Conservation (phyloP, 1,140 invertebrate genomes). For the Drosophila dunni region DNA sequence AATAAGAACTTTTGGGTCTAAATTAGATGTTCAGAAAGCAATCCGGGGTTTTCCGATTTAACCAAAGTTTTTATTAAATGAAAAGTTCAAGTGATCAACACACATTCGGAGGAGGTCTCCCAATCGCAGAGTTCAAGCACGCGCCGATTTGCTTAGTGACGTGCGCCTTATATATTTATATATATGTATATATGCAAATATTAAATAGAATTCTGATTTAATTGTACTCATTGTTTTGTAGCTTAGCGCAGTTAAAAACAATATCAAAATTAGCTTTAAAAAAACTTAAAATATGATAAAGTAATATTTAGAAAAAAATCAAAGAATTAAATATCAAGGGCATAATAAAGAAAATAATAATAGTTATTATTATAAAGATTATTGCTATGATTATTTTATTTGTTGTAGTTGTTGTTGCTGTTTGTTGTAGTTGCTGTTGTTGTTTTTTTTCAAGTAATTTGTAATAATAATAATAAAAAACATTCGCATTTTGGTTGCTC, state of each 20-base stretch:
- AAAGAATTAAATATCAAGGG: constrained; percentile 71
- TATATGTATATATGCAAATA: constrained; percentile 43
- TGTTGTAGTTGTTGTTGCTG: constrained; percentile 44
- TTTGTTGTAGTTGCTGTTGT: constrained; percentile 29
- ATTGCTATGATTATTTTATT: constrained; percentile 61
- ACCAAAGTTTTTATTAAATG: neutral
- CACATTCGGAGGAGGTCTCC: constrained; percentile 30
- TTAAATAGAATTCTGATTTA: constrained; percentile 38
- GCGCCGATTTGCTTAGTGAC: constrained; percentile 45
- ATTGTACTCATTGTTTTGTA: constrained; percentile 45
- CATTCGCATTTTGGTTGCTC: constrained; percentile 67
- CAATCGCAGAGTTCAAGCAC: constrained; percentile 45
- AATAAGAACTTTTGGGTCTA: too few species aligned
- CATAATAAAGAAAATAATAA: constrained; percentile 63
- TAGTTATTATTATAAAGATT: constrained; percentile 54
- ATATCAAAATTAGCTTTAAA: constrained; percentile 75
- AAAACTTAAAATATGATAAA: constrained; percentile 58
- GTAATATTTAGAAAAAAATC: constrained; percentile 69
- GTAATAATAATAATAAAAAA: constrained; percentile 65
- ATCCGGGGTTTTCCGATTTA: neutral
- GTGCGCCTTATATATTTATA: constrained; percentile 44
- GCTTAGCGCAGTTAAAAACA: constrained; percentile 80
- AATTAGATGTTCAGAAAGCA: too few species aligned
- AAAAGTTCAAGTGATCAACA: constrained; percentile 19
- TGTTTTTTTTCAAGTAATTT: constrained; percentile 47